Base-by-base conservation (phyloP, 2,888 invertebrate genomes). In the Alsophila aescularia region DNA sequence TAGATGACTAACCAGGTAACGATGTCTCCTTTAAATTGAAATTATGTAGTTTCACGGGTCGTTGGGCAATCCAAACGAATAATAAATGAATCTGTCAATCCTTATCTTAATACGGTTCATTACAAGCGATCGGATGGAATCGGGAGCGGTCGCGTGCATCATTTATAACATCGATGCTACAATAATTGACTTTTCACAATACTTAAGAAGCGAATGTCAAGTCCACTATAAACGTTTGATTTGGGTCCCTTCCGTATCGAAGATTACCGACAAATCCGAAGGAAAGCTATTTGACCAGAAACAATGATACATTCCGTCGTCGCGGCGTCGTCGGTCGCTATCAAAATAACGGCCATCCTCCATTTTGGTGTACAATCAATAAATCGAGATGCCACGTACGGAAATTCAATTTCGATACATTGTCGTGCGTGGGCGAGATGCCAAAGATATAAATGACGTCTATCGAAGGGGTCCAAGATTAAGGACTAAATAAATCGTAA, bases 351-450 rank as follows among this genome's bases (percentile, higher is more conserved):
- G 67, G 67, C 64, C 67, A 69, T 69, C 66, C 73, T 64, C 67
- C 64, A 69, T 67, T 73, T 66, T 70, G 67, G 58, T 67, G 62
- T 67, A 71, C 69, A 76, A 79, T 79, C 75, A 74, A 81, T 80
- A 78, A 75, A 69, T 72, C 69, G 71, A 72, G 70, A 75, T 67
- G 64, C 72, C 73, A 71, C 73, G 71, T 79, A 77, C 72, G 72
- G 76, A 78, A 79, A 81, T 77, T 77, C 72, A 80, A 81, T 83
- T 83, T 78, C 69, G 72, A 72, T 72, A 72, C 70, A 72, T 72
- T 73, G 74, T 73, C 67, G 68, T 53, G 74, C 73, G 80, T 81
- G 78, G 80, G 79, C 69, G 73, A 73, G 73, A 75, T 77, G 75
- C 69, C 75, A 76, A 74, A 76, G 77, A 81, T 75, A 78, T 69